A percentile compares a stretch with the other conserved stretches of the same genome.
Evolutionary conservation across 2,113 vertebrate genomes (phyloP).

Genomic region (Crocuta crocuta): DNA sequence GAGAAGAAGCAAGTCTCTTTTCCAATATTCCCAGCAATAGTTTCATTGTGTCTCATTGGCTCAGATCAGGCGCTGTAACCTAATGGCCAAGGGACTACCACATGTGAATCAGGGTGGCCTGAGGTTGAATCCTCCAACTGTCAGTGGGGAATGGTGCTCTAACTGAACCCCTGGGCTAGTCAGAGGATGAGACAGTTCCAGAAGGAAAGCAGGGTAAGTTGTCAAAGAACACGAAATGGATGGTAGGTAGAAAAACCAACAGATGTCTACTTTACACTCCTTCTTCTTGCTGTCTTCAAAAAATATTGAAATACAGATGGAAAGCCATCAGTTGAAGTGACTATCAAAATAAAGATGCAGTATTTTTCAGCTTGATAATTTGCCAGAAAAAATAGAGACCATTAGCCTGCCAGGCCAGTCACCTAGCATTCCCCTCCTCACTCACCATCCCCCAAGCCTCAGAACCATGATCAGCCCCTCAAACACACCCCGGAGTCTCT

Average conservation of each 20-base stretch:
- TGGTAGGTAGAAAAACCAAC: neutral
- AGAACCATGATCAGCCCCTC: neutral
- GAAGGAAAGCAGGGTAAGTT: neutral
- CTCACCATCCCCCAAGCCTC: neutral
- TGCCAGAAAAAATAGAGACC: neutral
- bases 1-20: neutral
- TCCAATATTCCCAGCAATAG: neutral
- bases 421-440: neutral
- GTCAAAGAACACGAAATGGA: neutral
- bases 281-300: neutral
- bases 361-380: neutral
- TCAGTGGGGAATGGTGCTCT: neutral
- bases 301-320: neutral
- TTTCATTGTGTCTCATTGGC: neutral
- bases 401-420: neutral
- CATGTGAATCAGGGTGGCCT: neutral
- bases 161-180: no score
- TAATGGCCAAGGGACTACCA: neutral
- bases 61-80: neutral
- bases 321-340: neutral
- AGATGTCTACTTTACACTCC: neutral
- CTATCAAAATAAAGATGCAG: neutral
- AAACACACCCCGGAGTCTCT: neutral
- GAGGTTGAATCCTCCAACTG: no score
- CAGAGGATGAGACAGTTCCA: neutral